Evolutionary conservation across 2,888 invertebrate species (phyloP), one percentile per base, ranked within the genome.

Genomic region (Torymus tubicola): DNA sequence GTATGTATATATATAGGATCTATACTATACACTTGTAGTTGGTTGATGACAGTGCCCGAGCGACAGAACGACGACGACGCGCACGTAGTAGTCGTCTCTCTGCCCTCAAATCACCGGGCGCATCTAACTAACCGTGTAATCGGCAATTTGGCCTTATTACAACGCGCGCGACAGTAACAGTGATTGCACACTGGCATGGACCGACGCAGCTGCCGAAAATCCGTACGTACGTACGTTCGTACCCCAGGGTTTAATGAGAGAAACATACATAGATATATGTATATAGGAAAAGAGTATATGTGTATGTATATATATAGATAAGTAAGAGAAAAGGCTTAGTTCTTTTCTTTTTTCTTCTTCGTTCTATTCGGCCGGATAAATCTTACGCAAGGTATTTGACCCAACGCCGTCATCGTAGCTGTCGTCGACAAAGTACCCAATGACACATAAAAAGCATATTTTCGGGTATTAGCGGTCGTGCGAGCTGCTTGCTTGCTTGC

Each of bases 371-470:
- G 8, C 3, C 31, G 31, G 31, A 31, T 31, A 31, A 31, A 31
- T 69, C 16, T 69, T 58, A 12, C 55, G 31, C 68, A 68, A 14
- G 12, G 11, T 12, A 14, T 12, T 18, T 10, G 24, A 13, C 3
- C n/a, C n/a, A 1, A 50, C 16, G 11, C 3, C 11, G 8, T 68
- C 2, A n/a, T n/a, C n/a, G n/a, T n/a, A n/a, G n/a, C n/a, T n/a
- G 21, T 57, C 2, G 11, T 68, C n/a, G n/a, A 87, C 86, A 87
- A 88, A 90, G 89, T 89, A 88, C 87, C 88, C 87, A 90, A 88
- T 90, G 90, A 90, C 90, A 90, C 90, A 90, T 90, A 89, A 90
- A 90, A 87, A 88, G 89, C 90, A 90, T 89, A 89, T 88, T 89
- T 90, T 87, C 74, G 85, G 84, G 89, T 82, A 89, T 90, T 89